Percentiles rank a stretch among this genome's conserved stretches.
phyloP scores from a whole-genome alignment of 2,888 invertebrate species.

The Baronia brevicornis region DNA sequence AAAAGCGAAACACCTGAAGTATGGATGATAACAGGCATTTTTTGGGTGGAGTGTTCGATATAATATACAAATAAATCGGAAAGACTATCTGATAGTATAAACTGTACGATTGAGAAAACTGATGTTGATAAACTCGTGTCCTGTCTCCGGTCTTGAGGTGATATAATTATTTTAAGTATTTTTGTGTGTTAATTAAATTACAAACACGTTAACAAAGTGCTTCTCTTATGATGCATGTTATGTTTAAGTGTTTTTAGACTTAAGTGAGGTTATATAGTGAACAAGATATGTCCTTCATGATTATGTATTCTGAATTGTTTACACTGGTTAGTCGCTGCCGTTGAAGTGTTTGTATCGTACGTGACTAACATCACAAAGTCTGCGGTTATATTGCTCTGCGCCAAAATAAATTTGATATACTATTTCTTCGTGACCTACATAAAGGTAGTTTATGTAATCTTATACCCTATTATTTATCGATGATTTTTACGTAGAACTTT shows the following conservation, averaged over 20 bases:
- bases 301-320: conserved; percentile 21
- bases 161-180: conserved; percentile 21
- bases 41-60: conserved; percentile 27
- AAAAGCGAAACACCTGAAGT: conserved; percentile 52
- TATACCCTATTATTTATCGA: conserved; percentile 21
- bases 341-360: conserved; percentile 26
- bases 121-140: conserved; percentile 24
- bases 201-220: too few relatives aligned
- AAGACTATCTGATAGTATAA: conserved; percentile 24
- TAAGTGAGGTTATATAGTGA: background rate
- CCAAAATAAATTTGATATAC: conserved; percentile 8
- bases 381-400: conserved; percentile 18
- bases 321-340: conserved; percentile 9
- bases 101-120: conserved; percentile 21
- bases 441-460: conserved; percentile 56
- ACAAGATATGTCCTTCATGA: conserved; percentile 13
- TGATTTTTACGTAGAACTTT: conserved; percentile 5
- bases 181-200: conserved; percentile 10
- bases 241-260: background rate
- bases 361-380: conserved; percentile 44
- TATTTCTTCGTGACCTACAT: conserved; percentile 44
- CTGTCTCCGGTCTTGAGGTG: conserved; percentile 42
- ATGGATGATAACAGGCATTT: conserved; percentile 59
- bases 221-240: too few relatives aligned
- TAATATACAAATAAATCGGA: conserved; percentile 33